Base-by-base conservation (phyloP, 2,888 invertebrate genomes). In the Coenonympha arcania region DNA sequence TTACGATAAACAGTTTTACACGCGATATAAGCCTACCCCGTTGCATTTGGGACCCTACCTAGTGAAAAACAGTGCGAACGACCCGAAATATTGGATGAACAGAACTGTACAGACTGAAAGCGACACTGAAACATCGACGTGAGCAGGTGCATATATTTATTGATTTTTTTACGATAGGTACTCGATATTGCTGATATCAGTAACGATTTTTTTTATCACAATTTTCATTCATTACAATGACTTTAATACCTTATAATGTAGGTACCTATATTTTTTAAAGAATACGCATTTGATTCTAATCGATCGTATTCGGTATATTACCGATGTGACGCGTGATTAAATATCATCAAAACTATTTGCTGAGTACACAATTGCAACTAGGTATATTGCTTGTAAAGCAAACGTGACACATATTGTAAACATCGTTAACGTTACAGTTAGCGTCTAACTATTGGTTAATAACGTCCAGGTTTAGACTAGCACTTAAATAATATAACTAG, bases 391-490 rank as follows among this genome's bases (percentile, higher is more conserved):
- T 67, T 60, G 62, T 66, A 50, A 63, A 65, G 61, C 66, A 69
- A 68, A 76, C 77, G 78, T 79, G 79, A 78, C 74, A 71, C 70
- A 76, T 78, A 68, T 71, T 64, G 77, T 79, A 80, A 80, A 80
- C 79, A 79, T 76, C 64, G 71, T 75, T 74, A 73, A 68, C 56
- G 65, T 65, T 68, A n/a, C 71, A 58, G 66, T 74, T 73, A 71
- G 65, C 70, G 64, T 66, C 66, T 56, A 50, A 52, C 46, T 42
- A 34, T 26, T 40, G 52, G 47, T 53, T 56, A 57, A 54, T 49
- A 51, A 47, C 40, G 40, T 48, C 42, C 54, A 55, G 55, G 56
- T 57, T 60, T 55, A 50, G 49, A 46, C 55, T 50, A 51, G 56
- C 43, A 43, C 49, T 60, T 54, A 43, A 51, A 50, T 54, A 45